Percentiles rank a stretch among this genome's conserved stretches.
Evolutionary conservation across 2,888 invertebrate genomes (phyloP).

Genomic region (Cryptus viduatorius): DNA sequence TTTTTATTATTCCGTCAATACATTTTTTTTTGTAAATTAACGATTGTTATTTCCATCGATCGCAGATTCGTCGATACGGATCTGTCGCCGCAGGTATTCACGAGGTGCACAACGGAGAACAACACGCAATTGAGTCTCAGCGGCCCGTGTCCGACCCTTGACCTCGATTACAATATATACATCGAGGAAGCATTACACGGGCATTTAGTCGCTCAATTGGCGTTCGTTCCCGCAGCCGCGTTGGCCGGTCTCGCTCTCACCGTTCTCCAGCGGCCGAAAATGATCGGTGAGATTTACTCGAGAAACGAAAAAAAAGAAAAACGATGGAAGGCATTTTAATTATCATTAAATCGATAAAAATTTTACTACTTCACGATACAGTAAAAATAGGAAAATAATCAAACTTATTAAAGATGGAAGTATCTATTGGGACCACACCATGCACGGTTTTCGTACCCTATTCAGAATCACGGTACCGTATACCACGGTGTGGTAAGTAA

Average conservation of each 20-base stretch:
- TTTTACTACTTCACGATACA: too few relatives aligned
- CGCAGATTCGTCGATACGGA: slow-evolving; percentile 90
- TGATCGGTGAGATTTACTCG: slow-evolving; percentile 81
- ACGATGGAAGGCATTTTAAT: not conserved
- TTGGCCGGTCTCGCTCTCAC: slow-evolving; percentile 84
- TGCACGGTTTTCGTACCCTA: too few relatives aligned
- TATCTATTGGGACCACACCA: too few relatives aligned
- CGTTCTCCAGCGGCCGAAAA: slow-evolving; percentile 83
- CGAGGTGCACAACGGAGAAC: slow-evolving; percentile 87
- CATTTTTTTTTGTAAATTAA: not conserved
- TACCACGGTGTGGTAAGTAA: too few relatives aligned
- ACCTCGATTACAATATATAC: slow-evolving; percentile 87
- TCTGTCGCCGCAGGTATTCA: slow-evolving; percentile 87
- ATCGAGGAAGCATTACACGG: slow-evolving; percentile 86
- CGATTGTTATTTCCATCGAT: slow-evolving; percentile 4
- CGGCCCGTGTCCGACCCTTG: slow-evolving; percentile 85
- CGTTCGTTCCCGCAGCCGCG: slow-evolving; percentile 85
- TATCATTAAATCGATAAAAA: too few relatives aligned
- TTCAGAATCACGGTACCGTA: too few relatives aligned
- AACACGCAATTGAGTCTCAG: slow-evolving; percentile 85
- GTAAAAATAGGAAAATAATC: too few relatives aligned
- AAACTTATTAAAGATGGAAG: too few relatives aligned
- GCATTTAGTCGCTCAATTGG: slow-evolving; percentile 85
- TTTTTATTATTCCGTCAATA: not conserved
- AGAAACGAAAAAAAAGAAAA: not conserved